A percentile compares a stretch with the other conserved stretches of the same genome.
phyloP scores from a whole-genome alignment of 2,113 vertebrate species.

The Pachycephala philippinensis region DNA sequence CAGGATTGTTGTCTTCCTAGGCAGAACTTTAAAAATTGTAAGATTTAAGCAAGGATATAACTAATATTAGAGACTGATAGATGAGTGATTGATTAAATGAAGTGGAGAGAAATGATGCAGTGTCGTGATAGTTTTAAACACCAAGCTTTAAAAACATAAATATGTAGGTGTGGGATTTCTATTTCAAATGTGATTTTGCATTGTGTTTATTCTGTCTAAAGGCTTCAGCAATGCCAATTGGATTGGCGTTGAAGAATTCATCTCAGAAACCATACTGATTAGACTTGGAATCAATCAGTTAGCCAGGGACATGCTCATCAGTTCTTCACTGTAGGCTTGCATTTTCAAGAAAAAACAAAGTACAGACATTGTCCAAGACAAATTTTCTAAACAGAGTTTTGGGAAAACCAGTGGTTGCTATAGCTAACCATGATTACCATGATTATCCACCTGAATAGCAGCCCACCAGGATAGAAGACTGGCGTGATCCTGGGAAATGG shows the following conservation, averaged over 20 bases:
- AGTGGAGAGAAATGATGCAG: neutral
- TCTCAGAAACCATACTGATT: neutral
- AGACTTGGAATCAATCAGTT: neutral
- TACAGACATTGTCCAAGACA: neutral
- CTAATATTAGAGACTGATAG: neutral
- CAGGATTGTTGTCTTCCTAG: neutral
- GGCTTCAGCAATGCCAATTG: neutral
- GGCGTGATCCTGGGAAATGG: neutral
- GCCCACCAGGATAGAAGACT: fast-evolving
- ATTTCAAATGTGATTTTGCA: neutral
- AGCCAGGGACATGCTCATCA: neutral
- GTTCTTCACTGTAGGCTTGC: neutral
- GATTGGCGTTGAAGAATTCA: neutral
- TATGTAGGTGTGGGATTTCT: neutral
- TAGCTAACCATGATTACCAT: neutral
- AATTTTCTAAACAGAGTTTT: neutral
- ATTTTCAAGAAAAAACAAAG: neutral
- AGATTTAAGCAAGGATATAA: neutral
- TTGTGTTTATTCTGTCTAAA: neutral
- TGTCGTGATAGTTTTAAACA: neutral
- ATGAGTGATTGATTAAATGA: neutral
- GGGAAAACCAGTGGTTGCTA: neutral
- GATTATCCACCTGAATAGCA: neutral
- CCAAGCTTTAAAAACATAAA: neutral
- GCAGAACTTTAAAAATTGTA: neutral